These are phyloP conservation scores for Catotricha subobsoleta DNA, from an alignment of 2,888 invertebrate species.

Conservation along the genomic window DNA sequence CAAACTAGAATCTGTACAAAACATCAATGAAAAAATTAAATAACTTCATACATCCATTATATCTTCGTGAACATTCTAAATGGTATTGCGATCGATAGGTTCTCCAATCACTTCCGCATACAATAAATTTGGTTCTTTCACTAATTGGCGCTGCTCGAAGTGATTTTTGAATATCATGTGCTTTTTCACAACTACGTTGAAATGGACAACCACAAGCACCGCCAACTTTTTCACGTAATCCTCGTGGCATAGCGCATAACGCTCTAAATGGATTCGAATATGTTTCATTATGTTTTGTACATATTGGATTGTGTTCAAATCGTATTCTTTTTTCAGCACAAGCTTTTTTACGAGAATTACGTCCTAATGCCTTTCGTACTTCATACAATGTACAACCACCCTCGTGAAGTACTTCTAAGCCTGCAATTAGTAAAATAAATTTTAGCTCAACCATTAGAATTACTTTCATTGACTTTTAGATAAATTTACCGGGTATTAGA, in stretches of 20 bases:
- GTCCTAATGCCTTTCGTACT: slow-evolving; percentile 12
- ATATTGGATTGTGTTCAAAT: slow-evolving; percentile 20
- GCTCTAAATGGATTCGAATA: slow-evolving; percentile 19
- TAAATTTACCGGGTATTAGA: slow-evolving; percentile 12
- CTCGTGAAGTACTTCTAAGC: slow-evolving; percentile 16
- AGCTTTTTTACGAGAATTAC: slow-evolving; percentile 8
- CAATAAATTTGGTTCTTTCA: slow-evolving; percentile 12
- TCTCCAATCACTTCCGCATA: slow-evolving; percentile 19
- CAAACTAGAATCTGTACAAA: background rate
- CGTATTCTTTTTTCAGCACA: slow-evolving; percentile 15
- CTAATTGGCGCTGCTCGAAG: slow-evolving; percentile 9
- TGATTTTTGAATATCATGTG: slow-evolving; percentile 11
- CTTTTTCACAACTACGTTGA: slow-evolving; percentile 7
- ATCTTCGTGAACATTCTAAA: slow-evolving; percentile 16
- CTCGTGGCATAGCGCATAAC: slow-evolving; percentile 16
- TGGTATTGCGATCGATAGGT: slow-evolving; percentile 18
- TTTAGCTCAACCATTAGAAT: background rate
- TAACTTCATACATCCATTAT: slow-evolving; percentile 16
- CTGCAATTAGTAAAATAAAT: slow-evolving; percentile 11
- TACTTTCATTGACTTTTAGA: background rate
- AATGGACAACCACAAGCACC: slow-evolving; percentile 13
- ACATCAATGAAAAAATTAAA: background rate
- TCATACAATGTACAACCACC: slow-evolving; percentile 17
- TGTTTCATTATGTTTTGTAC: slow-evolving; percentile 16
- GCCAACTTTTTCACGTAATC: slow-evolving; percentile 10